Base-by-base conservation (phyloP, 1,140 invertebrate species). In the Drosophila jambulina region DNA sequence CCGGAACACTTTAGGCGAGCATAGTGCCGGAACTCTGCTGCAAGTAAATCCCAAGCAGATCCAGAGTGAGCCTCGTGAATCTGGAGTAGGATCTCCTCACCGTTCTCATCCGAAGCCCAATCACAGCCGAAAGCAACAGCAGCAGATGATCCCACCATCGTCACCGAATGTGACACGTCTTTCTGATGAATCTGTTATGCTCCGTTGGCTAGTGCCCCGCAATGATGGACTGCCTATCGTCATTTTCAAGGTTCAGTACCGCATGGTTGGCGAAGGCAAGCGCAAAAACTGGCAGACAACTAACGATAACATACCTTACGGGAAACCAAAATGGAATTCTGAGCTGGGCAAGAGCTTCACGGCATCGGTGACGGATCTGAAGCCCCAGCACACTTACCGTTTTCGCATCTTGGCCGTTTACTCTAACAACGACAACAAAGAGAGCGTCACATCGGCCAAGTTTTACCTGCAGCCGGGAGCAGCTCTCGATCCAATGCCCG, bases 371-470 rank as follows among this genome's bases (percentile, higher is more conserved):
- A 94, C 95, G 5, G 95, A 96, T 36, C 93, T 99, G 0, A 95
- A 95, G 67, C 94, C 97, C 0, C 95, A 96, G 75, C 95, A 78
- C 36, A 86, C 77, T 21, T 95, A 95, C 87, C 96, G 97, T 87
- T 99, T 99, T 91, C 95, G 98, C 19, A 97, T 99, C 67, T 96
- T 97, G 13, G 98, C 98, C 1, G 98, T 99, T 1, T 99, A 98
- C 91, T 96, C 96, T 0, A 99, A 99, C 91, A 96, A 98, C 80
- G 98, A 99, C 92, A 99, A 99, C 91, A 97, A 97, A 90, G 93
- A 95, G 40, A 97, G 98, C 38, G 95, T 95, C 0, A 98, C 96
- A 65, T 98, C 97, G 0, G 94, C 94, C 4, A 95, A 95, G 62
- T 98, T 98, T 91, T 95, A 95, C 74, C 93, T 98, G 19, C 95